phyloP scores from a whole-genome alignment of 2,888 invertebrate genomes.

The Spilosoma lubricipeda region DNA sequence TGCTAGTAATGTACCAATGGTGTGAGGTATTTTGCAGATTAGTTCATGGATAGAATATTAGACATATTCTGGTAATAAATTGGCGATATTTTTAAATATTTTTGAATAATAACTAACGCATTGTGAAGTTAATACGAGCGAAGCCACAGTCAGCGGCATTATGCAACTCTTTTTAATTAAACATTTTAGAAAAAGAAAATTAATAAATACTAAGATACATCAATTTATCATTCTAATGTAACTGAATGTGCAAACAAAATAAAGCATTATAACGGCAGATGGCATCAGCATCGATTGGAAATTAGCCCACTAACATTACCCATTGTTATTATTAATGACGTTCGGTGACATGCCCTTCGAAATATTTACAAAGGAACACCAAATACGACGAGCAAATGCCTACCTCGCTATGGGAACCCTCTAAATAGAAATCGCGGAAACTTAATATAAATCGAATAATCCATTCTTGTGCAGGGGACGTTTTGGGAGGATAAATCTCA shows the following conservation, averaged over 20 bases:
- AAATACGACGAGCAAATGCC: conserved; percentile 72
- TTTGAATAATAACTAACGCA: too few species aligned
- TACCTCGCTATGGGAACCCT: conserved; percentile 74
- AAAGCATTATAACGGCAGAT: conserved; percentile 70
- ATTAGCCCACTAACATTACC: conserved; percentile 72
- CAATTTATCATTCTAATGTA: background rate
- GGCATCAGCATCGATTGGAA: conserved; percentile 65
- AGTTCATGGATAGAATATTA: background rate
- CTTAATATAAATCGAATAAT: conserved; percentile 86
- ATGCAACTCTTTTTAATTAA: too few species aligned
- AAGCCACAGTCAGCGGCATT: too few species aligned
- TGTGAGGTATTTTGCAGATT: background rate
- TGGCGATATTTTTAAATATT: too few species aligned
- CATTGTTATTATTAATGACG: conserved; percentile 80
- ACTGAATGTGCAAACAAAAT: conserved; percentile 27
- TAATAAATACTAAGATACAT: conserved; percentile 27
- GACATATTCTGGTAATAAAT: too few species aligned
- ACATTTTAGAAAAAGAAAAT: background rate
- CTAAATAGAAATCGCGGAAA: conserved; percentile 84
- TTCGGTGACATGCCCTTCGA: conserved; percentile 72
- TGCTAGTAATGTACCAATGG: background rate
- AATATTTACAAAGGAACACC: conserved; percentile 76
- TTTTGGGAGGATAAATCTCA: conserved; percentile 83
- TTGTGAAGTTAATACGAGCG: too few species aligned
- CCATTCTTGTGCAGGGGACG: conserved; percentile 79